phyloP scores from a whole-genome alignment of 1,140 invertebrate genomes.

The Drosophila obscura region DNA sequence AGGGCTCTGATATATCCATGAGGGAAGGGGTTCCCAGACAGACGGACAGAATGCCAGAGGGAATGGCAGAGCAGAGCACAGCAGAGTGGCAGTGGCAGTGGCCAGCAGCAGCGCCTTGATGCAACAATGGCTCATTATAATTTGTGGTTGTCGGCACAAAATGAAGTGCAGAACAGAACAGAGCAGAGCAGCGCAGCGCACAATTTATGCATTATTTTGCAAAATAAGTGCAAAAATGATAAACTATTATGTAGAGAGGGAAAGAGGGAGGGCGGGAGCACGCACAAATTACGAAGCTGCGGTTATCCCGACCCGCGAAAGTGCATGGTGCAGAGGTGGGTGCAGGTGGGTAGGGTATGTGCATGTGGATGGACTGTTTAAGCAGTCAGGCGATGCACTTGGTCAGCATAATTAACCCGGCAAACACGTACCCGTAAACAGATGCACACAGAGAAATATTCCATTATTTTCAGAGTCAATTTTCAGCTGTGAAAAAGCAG shows the following conservation, averaged over 20 bases:
- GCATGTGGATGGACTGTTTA: slow-evolving; percentile 27
- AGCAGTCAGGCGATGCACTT: slow-evolving; percentile 60
- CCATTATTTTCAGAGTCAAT: no score
- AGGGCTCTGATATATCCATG: not conserved
- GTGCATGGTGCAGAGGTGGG: not conserved
- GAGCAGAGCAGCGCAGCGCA: slow-evolving; percentile 34
- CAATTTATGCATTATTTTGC: slow-evolving; percentile 72
- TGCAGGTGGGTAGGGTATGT: not conserved
- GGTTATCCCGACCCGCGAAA: slow-evolving; percentile 13
- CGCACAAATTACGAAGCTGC: slow-evolving; percentile 36
- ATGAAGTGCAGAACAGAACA: slow-evolving; percentile 61
- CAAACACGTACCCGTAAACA: slow-evolving; percentile 32
- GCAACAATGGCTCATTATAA: slow-evolving; percentile 77
- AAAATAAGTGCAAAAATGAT: slow-evolving; percentile 77
- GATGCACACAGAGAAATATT: no score
- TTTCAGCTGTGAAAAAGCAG: no score
- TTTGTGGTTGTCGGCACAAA: slow-evolving; percentile 74
- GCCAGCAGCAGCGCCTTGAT: slow-evolving; percentile 51
- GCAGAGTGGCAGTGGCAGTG: not conserved
- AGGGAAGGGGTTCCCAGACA: slow-evolving; percentile 5
- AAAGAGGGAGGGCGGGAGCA: no score
- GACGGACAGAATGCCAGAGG: not conserved
- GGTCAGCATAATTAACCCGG: slow-evolving; percentile 74
- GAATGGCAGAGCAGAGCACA: not conserved
- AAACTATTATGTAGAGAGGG: slow-evolving; percentile 57